Evolutionary conservation across 2,113 vertebrate species (phyloP).

Genomic region (Geothlypis trichas): DNA sequence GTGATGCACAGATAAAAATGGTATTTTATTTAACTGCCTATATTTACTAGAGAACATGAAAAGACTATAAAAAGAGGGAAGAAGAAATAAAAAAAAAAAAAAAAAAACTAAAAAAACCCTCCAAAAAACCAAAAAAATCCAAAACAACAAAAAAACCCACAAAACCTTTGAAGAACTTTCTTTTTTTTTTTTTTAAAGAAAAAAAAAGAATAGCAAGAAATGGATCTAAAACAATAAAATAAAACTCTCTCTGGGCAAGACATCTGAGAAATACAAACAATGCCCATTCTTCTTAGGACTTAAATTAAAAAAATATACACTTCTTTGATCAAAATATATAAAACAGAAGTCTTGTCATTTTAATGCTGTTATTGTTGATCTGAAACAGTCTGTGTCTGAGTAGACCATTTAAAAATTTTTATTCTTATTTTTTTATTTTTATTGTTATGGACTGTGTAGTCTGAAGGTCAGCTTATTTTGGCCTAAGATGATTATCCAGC

Average conservation of each 20-base stretch:
- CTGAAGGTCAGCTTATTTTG: neutral
- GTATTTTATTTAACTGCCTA: neutral
- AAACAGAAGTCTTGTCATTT: neutral
- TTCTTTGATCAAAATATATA: neutral
- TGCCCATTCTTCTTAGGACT: neutral
- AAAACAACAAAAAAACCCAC: neutral
- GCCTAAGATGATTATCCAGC: neutral
- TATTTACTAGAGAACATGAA: constrained; percentile 23
- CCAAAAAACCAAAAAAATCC: neutral
- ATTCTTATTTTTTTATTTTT: neutral
- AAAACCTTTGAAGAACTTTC: neutral
- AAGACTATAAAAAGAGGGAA: neutral
- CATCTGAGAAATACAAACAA: constrained; percentile 10
- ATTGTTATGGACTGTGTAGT: neutral
- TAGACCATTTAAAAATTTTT: neutral
- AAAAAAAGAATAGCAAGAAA: constrained; percentile 33
- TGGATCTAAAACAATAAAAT: constrained; percentile 46
- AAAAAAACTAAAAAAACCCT: no score
- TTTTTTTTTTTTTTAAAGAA: neutral
- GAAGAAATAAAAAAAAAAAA: neutral
- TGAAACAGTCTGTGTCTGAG: neutral
- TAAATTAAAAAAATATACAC: neutral
- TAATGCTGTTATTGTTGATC: neutral
- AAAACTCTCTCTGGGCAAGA: constrained; percentile 16
- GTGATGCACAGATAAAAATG: neutral